Evolutionary conservation across 37 sponge, comb jelly and placozoan genomes (phyloP), one percentile per base, ranked within the genome.

Genomic region (Petrosia ficiformis): DNA sequence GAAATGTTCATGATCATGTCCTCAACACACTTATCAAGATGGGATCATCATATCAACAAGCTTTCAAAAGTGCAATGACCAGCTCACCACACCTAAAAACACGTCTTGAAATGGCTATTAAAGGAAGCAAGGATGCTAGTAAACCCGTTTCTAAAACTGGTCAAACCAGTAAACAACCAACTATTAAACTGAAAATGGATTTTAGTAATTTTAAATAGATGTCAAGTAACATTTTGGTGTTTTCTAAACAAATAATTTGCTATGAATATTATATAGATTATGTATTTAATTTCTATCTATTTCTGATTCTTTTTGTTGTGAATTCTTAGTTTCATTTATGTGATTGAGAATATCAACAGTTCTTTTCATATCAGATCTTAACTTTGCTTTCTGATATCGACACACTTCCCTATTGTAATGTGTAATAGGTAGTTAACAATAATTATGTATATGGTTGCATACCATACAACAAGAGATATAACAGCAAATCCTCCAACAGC

Each of bases 171-270:
- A 57, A 22, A 33, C 54, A 37, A 8, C 93, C 93, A 2, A 25
- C 93, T 33, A 93, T 93, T 38, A 81, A 80, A 81, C 83, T 93
- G 48, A 93, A 85, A 78, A 89, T 84, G 86, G 84, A 93, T 68
- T 93, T 93, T 77, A 85, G 89, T 65, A 88, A 88, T 54, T 93
- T 93, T 42, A 83, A 83, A 60, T 90, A 56, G 75, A 48, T 14
- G 8, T 48, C 8, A 14, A 48, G 14, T n/a, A n/a, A n/a, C n/a
- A n/a, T n/a, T n/a, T n/a, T n/a, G n/a, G n/a, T n/a, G n/a, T n/a
- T n/a, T n/a, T n/a, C n/a, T n/a, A n/a, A n/a, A n/a, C n/a, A n/a
- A n/a, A n/a, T n/a, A n/a, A n/a, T n/a, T n/a, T n/a, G n/a, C n/a
- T n/a, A n/a, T n/a, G n/a, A n/a, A n/a, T n/a, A n/a, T n/a, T n/a